These are phyloP conservation scores for Botia kubotai DNA, from an alignment of 2,797 vertebrate genomes.

Conservation along the genomic window DNA sequence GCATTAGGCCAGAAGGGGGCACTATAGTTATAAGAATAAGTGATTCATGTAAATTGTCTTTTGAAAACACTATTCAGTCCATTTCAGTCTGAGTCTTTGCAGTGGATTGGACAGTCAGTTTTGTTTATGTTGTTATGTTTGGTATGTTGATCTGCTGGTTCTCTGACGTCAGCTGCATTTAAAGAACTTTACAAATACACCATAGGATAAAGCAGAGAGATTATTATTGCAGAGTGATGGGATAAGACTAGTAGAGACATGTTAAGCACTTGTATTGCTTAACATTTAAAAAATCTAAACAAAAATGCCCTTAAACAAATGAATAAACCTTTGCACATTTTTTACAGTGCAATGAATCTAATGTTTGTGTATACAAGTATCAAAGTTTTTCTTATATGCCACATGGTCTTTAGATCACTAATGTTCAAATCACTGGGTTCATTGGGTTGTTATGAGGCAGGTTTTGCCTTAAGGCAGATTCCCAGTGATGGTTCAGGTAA, in stretches of 20 bases:
- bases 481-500: slow-evolving; percentile 1
- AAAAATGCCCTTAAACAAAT: no score
- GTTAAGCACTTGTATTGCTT: background rate
- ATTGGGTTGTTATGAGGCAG: slow-evolving; percentile 11
- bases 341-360: slow-evolving; percentile 15
- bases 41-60: background rate
- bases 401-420: slow-evolving; percentile 13
- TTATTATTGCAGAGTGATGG: background rate
- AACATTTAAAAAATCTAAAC: no score
- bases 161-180: background rate
- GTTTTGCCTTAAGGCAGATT: slow-evolving; percentile 21
- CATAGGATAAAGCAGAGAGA: background rate
- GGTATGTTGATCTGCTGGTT: background rate
- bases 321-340: no score
- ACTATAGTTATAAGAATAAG: background rate
- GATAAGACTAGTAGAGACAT: background rate
- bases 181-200: background rate
- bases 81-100: background rate
- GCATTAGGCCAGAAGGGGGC: slow-evolving; percentile 24
- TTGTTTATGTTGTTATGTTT: slow-evolving; percentile 5
- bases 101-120: background rate
- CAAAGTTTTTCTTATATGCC: slow-evolving; percentile 1
- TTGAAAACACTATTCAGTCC: background rate
- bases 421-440: slow-evolving; percentile 2
- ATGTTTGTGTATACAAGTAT: background rate